Base-by-base conservation (phyloP, 2,888 invertebrate genomes). In the Dryomyza anilis region DNA sequence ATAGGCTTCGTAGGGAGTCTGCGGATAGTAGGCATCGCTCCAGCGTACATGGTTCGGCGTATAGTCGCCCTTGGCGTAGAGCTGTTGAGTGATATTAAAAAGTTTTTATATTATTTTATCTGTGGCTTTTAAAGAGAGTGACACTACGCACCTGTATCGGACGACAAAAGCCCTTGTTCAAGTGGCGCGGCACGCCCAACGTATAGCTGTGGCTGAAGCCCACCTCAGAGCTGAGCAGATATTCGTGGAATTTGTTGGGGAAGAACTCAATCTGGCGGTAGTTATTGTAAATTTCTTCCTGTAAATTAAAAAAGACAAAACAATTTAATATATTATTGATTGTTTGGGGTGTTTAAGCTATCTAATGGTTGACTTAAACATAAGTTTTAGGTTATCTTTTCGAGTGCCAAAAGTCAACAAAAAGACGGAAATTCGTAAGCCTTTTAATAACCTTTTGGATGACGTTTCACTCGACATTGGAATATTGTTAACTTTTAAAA, bases 201-300 rank as follows among this genome's bases (percentile, higher is more conserved):
- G 93, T 90, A 78, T 94, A 94, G 78, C 93, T 94, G 78, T 93
- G 94, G 77, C 90, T 91, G 84, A 97, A 98, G 4, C 97, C 97
- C 50, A 98, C 93, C 78, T 95, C 95, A 0, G 91, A 87, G 23
- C 93, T 92, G 3, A 98, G 86, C 39, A 99, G 87, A 84, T 93
- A 98, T 77, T 96, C 94, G 58, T 93, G 92, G 82, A 98, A 99
- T 78, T 93, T 92, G 74, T 95, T 91, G 7, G 99, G 99, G 74
- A 91, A 91, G 78, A 99, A 88, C 79, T 93, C 90, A 72, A 97
- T 95, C 60, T 86, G 86, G 75, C 91, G 89, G 85, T 92, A 97
- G 81, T 94, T 95, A 75, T 91, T 89, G 80, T 89, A 93, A 70
- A 94, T 95, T 12, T 89, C 89, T 76, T 92, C 92, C 94, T 94